Evolutionary conservation across 2,797 vertebrate genomes (phyloP).

Genomic region (Peromyscus melanophrys): DNA sequence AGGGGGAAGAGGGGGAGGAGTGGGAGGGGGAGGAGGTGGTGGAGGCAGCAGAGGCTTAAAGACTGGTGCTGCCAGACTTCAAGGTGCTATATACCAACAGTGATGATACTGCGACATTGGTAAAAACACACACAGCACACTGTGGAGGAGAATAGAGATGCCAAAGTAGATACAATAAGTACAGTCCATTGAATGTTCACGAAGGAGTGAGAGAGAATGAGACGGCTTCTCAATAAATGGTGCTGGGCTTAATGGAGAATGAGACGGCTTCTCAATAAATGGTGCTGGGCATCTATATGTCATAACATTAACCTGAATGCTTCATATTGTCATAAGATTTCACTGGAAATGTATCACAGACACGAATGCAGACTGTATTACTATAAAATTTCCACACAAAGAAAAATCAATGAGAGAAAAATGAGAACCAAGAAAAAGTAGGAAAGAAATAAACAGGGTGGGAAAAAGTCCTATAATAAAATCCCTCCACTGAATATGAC

Average conservation of each 20-base stretch:
- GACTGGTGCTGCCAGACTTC: no score
- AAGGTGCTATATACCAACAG: neutral
- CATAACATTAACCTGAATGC: neutral
- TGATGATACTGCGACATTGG: no score
- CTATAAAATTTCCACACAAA: neutral
- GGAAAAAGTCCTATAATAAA: neutral
- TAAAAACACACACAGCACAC: neutral
- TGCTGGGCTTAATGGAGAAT: neutral
- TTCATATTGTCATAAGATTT: neutral
- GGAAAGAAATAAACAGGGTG: neutral
- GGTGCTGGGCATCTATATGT: neutral
- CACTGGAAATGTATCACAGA: neutral
- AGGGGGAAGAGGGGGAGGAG: neutral
- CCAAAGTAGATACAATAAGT: neutral
- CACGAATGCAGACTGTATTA: neutral
- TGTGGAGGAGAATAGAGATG: neutral
- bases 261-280: neutral
- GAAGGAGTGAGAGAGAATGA: no score
- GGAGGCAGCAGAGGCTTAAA: neutral
- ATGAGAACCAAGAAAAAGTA: neutral
- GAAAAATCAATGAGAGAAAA: neutral
- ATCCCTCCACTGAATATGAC: neutral
- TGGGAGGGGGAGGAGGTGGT: neutral
- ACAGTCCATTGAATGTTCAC: no score
- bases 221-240: neutral